phyloP scores from a whole-genome alignment of 2,888 invertebrate species.

The Drosophila sordidapex region DNA sequence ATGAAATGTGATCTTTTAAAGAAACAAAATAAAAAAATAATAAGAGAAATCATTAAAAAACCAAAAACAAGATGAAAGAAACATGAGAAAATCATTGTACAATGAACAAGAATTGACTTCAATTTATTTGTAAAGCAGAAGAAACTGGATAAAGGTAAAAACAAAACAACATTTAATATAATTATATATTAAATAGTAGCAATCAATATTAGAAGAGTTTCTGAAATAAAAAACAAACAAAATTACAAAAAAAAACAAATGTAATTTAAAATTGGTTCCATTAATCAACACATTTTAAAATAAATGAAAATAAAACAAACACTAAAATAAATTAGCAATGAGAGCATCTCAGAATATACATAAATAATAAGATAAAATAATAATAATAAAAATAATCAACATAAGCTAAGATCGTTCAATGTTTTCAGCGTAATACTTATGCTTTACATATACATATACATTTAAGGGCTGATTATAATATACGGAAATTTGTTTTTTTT shows the following conservation, averaged over 20 bases:
- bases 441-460: conserved; percentile 68
- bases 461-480: conserved; percentile 85
- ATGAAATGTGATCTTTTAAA: conserved; percentile 84
- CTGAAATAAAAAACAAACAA: conserved; percentile 35
- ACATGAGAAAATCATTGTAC: conserved; percentile 34
- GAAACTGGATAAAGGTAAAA: conserved; percentile 60
- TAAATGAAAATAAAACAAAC: conserved; percentile 40
- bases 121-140: conserved; percentile 59
- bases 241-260: conserved; percentile 22
- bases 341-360: conserved; percentile 29
- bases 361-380: conserved; percentile 25
- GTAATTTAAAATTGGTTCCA: conserved; percentile 69
- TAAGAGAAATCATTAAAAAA: conserved; percentile 56
- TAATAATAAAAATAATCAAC: conserved; percentile 39
- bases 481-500: conserved; percentile 82
- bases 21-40: conserved; percentile 68
- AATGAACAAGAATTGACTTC: conserved; percentile 43
- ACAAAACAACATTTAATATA: conserved; percentile 23
- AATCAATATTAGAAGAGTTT: conserved; percentile 56
- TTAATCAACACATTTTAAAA: conserved; percentile 48
- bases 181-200: conserved; percentile 46
- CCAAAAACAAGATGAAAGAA: conserved; percentile 12
- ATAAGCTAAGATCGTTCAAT: conserved; percentile 57
- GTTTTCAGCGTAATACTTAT: conserved; percentile 47
- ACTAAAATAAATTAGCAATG: conserved; percentile 49